Evolutionary conservation across 1,140 invertebrate genomes (phyloP).

Genomic region (Zeugodacus cucurbitae): DNA sequence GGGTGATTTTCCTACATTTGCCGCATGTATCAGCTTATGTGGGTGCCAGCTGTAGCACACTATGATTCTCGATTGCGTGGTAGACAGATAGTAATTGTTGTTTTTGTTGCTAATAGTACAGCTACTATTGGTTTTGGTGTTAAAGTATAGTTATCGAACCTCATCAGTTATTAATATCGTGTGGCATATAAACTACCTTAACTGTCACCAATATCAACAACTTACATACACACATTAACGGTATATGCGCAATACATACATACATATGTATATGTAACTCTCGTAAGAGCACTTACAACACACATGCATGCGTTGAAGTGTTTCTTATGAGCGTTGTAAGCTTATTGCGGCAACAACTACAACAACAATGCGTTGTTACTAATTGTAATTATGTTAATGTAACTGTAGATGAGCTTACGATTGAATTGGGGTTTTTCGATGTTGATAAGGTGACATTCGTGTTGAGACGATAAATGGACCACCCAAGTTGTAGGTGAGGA

Average conservation of each 20-base stretch:
- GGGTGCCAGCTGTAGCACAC: not conserved
- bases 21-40: not conserved
- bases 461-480: not conserved
- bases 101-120: not conserved
- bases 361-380: not conserved
- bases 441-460: not conserved
- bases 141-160: not conserved
- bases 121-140: not conserved
- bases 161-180: conserved; percentile 10
- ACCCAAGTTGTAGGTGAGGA: not conserved
- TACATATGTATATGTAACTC: not conserved
- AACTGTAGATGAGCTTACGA: not conserved
- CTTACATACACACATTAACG: not conserved
- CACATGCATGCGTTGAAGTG: no score
- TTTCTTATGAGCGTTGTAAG: not conserved
- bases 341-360: not conserved
- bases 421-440: not conserved
- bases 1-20: not conserved
- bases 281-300: not conserved
- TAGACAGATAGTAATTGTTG: not conserved
- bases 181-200: not conserved
- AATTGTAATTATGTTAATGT: conserved; percentile 6
- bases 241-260: no score
- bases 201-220: conserved; percentile 2
- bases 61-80: not conserved